Conservation (phyloP, 1,140 invertebrate genomes). For the Rhopalosiphum padi region DNA sequence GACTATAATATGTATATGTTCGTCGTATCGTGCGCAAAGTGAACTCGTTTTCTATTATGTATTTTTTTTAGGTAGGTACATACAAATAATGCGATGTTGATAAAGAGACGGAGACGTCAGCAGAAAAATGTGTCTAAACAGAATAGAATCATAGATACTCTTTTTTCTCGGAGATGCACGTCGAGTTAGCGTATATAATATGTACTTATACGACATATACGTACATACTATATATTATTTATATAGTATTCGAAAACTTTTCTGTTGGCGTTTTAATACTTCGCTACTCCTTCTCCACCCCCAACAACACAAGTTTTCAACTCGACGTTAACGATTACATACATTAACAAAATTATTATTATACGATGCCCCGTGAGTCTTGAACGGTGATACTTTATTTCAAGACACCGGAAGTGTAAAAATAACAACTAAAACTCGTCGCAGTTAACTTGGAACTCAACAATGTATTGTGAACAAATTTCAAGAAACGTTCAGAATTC, state of each 20-base stretch:
- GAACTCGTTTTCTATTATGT: not conserved
- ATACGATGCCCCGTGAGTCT: not conserved
- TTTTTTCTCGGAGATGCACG: not conserved
- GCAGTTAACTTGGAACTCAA: not conserved
- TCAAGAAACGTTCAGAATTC: not conserved
- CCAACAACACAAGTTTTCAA: not conserved
- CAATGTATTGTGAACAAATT: not conserved
- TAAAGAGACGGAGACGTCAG: not conserved
- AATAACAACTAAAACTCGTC: not conserved
- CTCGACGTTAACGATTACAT: slow-evolving; percentile 30
- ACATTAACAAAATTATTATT: slow-evolving; percentile 26
- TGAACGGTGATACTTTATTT: not conserved
- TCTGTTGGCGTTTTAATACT: not conserved
- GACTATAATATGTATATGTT: not conserved
- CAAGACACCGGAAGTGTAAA: not conserved
- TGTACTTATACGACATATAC: too few relatives aligned
- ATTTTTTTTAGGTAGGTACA: not conserved
- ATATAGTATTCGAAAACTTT: not conserved
- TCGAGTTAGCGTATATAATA: not conserved
- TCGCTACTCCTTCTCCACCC: not conserved
- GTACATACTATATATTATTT: not conserved
- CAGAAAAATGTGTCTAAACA: not conserved
- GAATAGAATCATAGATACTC: not conserved
- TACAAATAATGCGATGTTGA: not conserved
- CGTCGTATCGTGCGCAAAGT: not conserved